Percentiles rank a stretch among this genome's conserved stretches.
Conservation (phyloP, 2,888 invertebrate species). For the Corbicula japonica region DNA sequence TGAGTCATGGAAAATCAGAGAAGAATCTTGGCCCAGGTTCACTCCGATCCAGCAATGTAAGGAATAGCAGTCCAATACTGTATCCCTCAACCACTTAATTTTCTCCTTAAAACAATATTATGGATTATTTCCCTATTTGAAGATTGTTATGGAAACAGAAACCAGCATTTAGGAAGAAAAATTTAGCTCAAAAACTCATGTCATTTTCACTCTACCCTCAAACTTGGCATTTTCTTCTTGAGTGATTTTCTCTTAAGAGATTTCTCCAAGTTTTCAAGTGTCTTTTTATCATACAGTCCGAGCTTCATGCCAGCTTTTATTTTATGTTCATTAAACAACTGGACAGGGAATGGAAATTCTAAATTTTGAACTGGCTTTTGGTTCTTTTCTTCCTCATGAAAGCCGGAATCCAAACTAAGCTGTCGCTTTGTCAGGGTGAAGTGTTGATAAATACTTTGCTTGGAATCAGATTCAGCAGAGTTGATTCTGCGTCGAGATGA, state of each 20-base stretch:
- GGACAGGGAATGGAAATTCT: conserved; percentile 35
- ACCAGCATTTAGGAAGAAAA: too few relatives aligned
- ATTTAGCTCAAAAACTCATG: too few relatives aligned
- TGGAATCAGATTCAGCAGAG: conserved; percentile 2
- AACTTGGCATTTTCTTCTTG: conserved; percentile 27
- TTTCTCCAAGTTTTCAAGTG: conserved; percentile 27
- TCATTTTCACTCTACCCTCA: conserved; percentile 16
- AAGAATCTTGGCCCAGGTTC: too few relatives aligned
- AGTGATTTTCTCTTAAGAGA: conserved; percentile 11
- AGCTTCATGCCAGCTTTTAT: conserved; percentile 43
- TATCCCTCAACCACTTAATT: too few relatives aligned
- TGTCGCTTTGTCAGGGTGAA: conserved; percentile 35
- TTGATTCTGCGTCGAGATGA: background rate
- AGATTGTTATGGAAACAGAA: too few relatives aligned
- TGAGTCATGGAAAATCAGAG: too few relatives aligned
- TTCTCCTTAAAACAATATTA: too few relatives aligned
- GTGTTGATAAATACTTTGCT: conserved; percentile 43
- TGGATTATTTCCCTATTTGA: too few relatives aligned
- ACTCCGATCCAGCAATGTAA: too few relatives aligned
- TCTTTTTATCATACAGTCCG: conserved; percentile 33
- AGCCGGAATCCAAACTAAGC: conserved; percentile 21
- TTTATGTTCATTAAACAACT: conserved; percentile 28
- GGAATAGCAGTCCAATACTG: too few relatives aligned
- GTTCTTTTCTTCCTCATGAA: background rate
- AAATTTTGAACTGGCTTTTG: background rate